Evolutionary conservation across 2,113 vertebrate genomes (phyloP).

Genomic region (Ranitomeya variabilis): DNA sequence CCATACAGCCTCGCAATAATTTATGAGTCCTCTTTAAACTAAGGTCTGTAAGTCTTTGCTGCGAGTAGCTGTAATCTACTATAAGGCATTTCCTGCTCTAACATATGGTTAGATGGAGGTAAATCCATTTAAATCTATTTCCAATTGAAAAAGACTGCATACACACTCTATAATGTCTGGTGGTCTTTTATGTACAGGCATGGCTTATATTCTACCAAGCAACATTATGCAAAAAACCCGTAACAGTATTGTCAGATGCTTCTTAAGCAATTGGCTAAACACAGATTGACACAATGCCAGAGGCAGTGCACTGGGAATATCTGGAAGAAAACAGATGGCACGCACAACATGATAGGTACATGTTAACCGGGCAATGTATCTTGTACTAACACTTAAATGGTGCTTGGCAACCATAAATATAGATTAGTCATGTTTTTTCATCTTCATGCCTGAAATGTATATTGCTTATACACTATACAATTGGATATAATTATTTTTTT

Average conservation of each 20-base stretch:
- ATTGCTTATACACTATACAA: not conserved
- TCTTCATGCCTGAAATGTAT: not conserved
- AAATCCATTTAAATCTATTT: not conserved
- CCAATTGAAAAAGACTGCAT: too few species aligned
- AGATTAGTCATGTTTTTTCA: not conserved
- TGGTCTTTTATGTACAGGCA: not conserved
- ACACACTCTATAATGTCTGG: not conserved
- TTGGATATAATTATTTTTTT: not conserved
- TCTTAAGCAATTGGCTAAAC: conserved; percentile 49
- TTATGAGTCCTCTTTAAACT: too few species aligned
- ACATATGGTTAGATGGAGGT: not conserved
- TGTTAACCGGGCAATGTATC: conserved; percentile 15
- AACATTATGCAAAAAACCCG: conserved; percentile 37
- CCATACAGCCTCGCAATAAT: too few species aligned
- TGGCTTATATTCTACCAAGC: not conserved
- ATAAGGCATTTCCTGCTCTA: not conserved
- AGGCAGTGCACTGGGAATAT: conserved; percentile 46
- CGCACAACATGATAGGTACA: conserved; percentile 10
- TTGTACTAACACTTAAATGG: not conserved
- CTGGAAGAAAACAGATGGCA: conserved; percentile 43
- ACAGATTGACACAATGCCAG: conserved; percentile 51
- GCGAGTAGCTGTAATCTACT: too few species aligned
- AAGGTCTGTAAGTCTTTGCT: too few species aligned
- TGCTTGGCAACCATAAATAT: not conserved
- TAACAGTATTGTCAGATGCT: conserved; percentile 53